Percentiles rank a stretch among this genome's conserved stretches.
Evolutionary conservation across 2,113 vertebrate genomes (phyloP).

Genomic region (Gnathochromis pfefferi): DNA sequence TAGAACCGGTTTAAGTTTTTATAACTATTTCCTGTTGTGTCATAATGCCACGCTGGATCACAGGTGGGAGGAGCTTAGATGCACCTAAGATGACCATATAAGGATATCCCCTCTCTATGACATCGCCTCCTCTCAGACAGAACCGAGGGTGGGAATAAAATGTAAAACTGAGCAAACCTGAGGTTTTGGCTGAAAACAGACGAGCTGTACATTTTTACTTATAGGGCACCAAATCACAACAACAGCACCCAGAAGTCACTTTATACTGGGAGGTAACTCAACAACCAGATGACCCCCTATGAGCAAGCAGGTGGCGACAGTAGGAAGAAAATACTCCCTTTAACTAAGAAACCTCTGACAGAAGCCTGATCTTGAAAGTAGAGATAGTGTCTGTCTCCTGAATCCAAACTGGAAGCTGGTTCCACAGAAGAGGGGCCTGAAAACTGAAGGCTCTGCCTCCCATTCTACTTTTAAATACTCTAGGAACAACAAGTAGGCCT

Average conservation of each 20-base stretch:
- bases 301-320: not conserved
- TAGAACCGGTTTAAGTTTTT: not conserved
- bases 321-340: not conserved
- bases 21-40: not conserved
- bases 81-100: not conserved
- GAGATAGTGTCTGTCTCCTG: not conserved
- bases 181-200: not conserved
- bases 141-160: not conserved
- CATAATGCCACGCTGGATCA: rapidly evolving
- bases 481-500: not conserved
- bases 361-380: rapidly evolving
- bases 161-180: rapidly evolving
- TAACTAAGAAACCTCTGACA: not conserved
- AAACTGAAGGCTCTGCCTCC: not conserved
- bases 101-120: not conserved
- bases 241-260: not conserved
- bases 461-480: not conserved
- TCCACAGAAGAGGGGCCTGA: not conserved
- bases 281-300: rapidly evolving
- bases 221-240: not conserved
- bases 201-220: rapidly evolving
- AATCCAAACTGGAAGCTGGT: not conserved
- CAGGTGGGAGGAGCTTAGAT: not conserved
- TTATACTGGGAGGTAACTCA: not conserved
- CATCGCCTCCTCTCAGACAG: not conserved